Percentiles rank a stretch among this genome's conserved stretches.
phyloP scores from a whole-genome alignment of 2,797 vertebrate genomes.

The Coendou prehensilis region DNA sequence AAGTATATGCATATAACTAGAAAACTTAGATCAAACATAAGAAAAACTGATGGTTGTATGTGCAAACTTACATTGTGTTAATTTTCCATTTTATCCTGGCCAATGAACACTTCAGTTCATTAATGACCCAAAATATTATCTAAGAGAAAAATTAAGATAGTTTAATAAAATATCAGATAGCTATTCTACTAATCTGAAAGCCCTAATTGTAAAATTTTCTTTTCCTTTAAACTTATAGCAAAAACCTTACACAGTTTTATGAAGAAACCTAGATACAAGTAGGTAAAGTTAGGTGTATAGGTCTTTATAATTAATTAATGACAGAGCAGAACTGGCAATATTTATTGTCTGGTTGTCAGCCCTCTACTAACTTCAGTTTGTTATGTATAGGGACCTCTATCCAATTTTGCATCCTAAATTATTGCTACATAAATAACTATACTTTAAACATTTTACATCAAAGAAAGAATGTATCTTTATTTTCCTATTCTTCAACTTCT shows the following conservation, averaged over 20 bases:
- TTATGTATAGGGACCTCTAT: neutral
- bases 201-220: neutral
- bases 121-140: neutral
- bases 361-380: neutral
- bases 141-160: constrained; percentile 2
- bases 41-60: neutral
- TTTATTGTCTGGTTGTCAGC: neutral
- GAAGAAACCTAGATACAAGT: neutral
- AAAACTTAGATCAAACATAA: constrained; percentile 2
- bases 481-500: neutral
- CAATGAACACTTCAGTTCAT: neutral
- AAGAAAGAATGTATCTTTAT: neutral
- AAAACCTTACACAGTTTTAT: neutral
- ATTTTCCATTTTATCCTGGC: neutral
- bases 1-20: neutral
- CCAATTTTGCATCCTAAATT: neutral
- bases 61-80: neutral
- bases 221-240: neutral
- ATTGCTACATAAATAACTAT: neutral
- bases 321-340: neutral
- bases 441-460: neutral
- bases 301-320: neutral
- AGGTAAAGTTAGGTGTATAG: neutral
- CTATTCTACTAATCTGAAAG: neutral
- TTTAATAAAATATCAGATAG: neutral